Evolutionary conservation across 2,113 vertebrate genomes (phyloP).

Genomic region (Typhlomys cinereus): DNA sequence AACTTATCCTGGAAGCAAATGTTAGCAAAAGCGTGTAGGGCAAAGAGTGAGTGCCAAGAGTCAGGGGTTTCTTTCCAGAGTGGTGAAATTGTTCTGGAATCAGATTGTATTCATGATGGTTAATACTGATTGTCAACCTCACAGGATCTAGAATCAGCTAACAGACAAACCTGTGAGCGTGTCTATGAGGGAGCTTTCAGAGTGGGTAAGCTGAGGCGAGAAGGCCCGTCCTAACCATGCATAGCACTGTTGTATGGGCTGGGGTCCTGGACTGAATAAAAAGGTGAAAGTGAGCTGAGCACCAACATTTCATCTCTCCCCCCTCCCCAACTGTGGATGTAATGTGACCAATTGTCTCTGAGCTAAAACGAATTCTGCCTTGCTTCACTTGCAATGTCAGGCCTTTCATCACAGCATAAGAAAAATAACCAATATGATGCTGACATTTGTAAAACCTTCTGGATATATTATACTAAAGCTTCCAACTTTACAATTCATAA

Average conservation of each 20-base stretch:
- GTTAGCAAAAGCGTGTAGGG: no score
- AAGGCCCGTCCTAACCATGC: no score
- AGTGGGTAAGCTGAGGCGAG: no score
- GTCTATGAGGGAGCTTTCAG: no score
- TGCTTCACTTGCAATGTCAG: background rate
- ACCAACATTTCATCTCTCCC: background rate
- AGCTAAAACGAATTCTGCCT: background rate
- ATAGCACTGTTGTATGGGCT: background rate
- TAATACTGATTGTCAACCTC: background rate
- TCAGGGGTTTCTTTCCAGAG: background rate
- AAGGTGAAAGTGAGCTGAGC: background rate
- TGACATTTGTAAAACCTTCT: background rate
- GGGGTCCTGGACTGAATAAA: no score
- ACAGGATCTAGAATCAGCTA: background rate
- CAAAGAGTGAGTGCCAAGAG: background rate
- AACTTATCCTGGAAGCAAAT: background rate
- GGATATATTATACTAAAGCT: background rate
- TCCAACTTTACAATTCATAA: background rate
- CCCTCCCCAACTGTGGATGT: background rate
- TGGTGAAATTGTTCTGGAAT: background rate
- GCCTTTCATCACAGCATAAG: background rate
- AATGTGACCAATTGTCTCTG: background rate
- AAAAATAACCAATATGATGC: background rate
- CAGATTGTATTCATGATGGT: background rate
- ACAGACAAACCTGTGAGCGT: background rate